phyloP scores from a whole-genome alignment of 2,888 invertebrate genomes.

The Dicyrtoma fusca region DNA sequence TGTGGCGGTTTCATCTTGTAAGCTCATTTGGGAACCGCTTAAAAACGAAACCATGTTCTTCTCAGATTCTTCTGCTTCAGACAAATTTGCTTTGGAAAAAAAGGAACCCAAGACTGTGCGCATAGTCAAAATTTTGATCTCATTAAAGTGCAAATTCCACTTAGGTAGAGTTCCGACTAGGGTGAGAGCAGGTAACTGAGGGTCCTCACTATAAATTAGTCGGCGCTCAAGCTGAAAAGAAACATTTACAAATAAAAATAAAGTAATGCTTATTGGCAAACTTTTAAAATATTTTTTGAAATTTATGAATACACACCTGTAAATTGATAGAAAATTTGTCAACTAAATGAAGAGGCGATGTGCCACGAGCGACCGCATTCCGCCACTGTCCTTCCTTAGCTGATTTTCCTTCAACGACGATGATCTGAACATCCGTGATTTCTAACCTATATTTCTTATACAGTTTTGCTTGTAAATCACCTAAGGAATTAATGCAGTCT shows the following conservation, averaged over 20 bases:
- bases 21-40: slow-evolving; percentile 47
- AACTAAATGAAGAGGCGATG: slow-evolving; percentile 82
- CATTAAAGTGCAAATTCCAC: slow-evolving; percentile 86
- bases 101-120: slow-evolving; percentile 64
- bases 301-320: slow-evolving; percentile 60
- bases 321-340: slow-evolving; percentile 75
- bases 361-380: slow-evolving; percentile 80
- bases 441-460: slow-evolving; percentile 64
- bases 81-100: slow-evolving; percentile 23
- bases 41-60: slow-evolving; percentile 41
- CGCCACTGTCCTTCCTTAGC: slow-evolving; percentile 72
- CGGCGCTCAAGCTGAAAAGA: slow-evolving; percentile 73
- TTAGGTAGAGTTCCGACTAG: slow-evolving; percentile 84
- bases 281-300: too few species aligned
- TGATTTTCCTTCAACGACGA: slow-evolving; percentile 81
- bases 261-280: not conserved
- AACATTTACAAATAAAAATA: not conserved
- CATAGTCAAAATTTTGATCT: slow-evolving; percentile 78
- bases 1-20: slow-evolving; percentile 25
- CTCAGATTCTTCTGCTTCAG: slow-evolving; percentile 22
- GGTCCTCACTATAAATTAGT: slow-evolving; percentile 79
- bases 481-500: slow-evolving; percentile 61
- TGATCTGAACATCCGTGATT: slow-evolving; percentile 78
- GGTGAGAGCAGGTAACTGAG: slow-evolving; percentile 81
- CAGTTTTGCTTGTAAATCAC: slow-evolving; percentile 61